Evolutionary conservation across 2,113 vertebrate species (phyloP), one percentile per base, ranked within the genome.

Genomic region (Taurulus bubalis): DNA sequence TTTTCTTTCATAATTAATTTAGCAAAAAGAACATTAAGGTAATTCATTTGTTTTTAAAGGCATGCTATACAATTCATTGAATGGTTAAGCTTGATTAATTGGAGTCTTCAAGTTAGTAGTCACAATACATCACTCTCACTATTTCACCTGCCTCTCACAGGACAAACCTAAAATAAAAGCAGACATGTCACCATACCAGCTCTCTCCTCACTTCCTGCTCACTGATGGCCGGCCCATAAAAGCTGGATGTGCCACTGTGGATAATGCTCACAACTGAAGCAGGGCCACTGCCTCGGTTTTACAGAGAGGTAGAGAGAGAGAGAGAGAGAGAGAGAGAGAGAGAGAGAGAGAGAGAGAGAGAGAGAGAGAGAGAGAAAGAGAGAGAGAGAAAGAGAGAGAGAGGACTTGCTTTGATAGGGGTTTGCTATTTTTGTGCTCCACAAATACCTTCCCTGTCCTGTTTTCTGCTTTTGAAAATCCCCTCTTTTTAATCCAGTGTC

Each of bases 391-490:
- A 47, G 45, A 18, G 42, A 53, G 51, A n/a, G 51, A 55, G 51
- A 10, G 53, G 68, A 78, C 75, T 79, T 76, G 38, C 83, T 83
- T 80, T 85, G 80, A 79, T 71, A 47, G 58, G 60, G 30, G 71
- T 80, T 81, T 82, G 63, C 82, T 89, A 79, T 89, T 83, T 89
- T 73, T 77, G 68, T 89, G 60, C 49, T 67, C 53, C 56, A 69
- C 70, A 84, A 85, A 79, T 85, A 84, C 75, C 77, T 81, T 79
- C 60, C n/a, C n/a, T 80, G 79, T 86, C 59, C 79, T 71, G 80
- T 76, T 83, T 81, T 81, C 74, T 58, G 47, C 81, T 74, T 81
- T 80, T 40, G 63, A 73, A 84, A 76, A 80, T 68, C 76, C 47
- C 56, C 38, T 80, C 80, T 45, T 62, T 82, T 83, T 69, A 87